Base-by-base conservation (phyloP, 2,797 vertebrate species). In the Oophaga sylvatica region DNA sequence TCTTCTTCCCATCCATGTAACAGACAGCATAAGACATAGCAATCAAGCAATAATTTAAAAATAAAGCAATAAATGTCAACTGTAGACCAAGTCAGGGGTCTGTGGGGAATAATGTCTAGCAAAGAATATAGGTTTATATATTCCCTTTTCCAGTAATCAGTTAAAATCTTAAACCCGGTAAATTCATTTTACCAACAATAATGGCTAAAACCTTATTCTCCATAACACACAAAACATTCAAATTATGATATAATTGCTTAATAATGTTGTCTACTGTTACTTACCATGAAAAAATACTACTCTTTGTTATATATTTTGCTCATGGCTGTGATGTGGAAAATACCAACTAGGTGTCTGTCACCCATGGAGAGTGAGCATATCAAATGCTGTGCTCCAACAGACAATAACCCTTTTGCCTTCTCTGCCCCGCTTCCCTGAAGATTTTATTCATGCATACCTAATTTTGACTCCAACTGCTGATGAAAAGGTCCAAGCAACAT, bases 391-490 rank as follows among this genome's bases (percentile, higher is more conserved):
- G 22, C 71, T 77, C 35, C 29, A 84, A 31, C 22, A 73, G 20
- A 80, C 83, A 84, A 71, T 35, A 80, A 80, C 20, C 19, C 53
- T 53, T 79, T 31, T 71, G 45, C 53, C 22, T 45, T 81, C 15
- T 81, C 35, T 63, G 67, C 65, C 29, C 85, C 53, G 22, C 65
- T 53, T 67, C 78, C 31, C 48, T 59, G 22, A 71, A 68, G 9
- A 63, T 62, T 71, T 45, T 73, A 48, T 86, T 80, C 70, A 22
- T 80, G 62, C 84, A 80, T 80, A 71, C 60, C 53, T 80, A 12
- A 53, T 31, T 26, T 57, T 20, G 13, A 57, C 29, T 86, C 15
- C 15, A 80, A 53, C 19, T 71, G 29, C 41, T 48, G 78, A 81
- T 6, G 19, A 65, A 73, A 65, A 81, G 78, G 29, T 45, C 56